Base-by-base conservation (phyloP, 1,140 invertebrate genomes). In the Triops cancriformis region DNA sequence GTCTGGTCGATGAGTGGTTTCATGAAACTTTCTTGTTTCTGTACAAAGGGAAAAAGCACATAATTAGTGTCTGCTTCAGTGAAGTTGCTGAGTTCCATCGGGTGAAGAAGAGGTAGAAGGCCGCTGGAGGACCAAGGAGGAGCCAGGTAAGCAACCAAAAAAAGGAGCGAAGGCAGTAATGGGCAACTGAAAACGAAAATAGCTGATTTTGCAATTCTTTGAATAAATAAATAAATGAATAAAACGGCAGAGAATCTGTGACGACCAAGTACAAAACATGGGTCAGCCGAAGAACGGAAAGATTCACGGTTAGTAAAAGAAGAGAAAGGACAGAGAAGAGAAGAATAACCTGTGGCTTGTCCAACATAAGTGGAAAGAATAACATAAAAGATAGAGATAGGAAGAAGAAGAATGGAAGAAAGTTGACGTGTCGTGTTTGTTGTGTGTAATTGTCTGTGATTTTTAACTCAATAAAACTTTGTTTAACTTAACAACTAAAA, bases 11-110 rank as follows among this genome's bases (percentile, higher is more conserved):
- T 91, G 80, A 99, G 87, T 77, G 96, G 95, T 85, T 95, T 95
- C 82, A 97, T 89, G 90, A 97, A 99, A 77, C 91, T 91, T 83
- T 98, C 97, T 87, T 90, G 90, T 91, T 97, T 98, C 96, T 98
- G 88, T 82, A 81, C 74, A 76, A 78, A 78, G 31, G 76, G 43
- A 26, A 74, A 9, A 76, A 41, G 42, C 73, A 51, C 9, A 41
- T 11, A 72, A 27, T 64, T 73, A 28, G 37, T 78, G 28, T 26
- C 41, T 12, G 45, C 41, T 37, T 27, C 72, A n/a, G 41, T 10
- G 42, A 51, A 26, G 77, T 42, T 42, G 51, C 14, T n/a, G 23
- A 64, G 6, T 64, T 64, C 51, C 51, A 23, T 64, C 14, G 51
- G 51, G 51, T 64, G 51, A 64, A 64, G 51, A 23, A 64, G 51